These are phyloP conservation scores for Anthophora plumipes DNA, from an alignment of 2,888 invertebrate genomes.

Conservation along the genomic window DNA sequence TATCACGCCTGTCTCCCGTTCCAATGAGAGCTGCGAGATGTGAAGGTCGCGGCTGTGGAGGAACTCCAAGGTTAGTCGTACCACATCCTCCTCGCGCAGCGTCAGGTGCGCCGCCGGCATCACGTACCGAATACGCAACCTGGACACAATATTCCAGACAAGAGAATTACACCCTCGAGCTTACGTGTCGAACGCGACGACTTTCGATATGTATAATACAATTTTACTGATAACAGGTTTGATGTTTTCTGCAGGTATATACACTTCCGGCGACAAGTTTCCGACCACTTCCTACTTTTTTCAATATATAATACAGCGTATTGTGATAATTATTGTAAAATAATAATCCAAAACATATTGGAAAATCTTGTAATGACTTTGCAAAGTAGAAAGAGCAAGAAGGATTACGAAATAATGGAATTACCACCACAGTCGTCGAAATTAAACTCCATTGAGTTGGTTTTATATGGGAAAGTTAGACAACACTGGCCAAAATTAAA, in stretches of 20 bases:
- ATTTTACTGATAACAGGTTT: neutral
- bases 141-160: slow-evolving; percentile 67
- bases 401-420: no score
- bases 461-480: no score
- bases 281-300: no score
- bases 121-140: slow-evolving; percentile 85
- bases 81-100: slow-evolving; percentile 95
- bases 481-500: no score
- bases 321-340: no score
- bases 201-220: neutral
- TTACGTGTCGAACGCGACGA: slow-evolving; percentile 4
- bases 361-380: no score
- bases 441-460: no score
- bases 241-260: neutral
- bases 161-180: slow-evolving; percentile 48
- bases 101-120: slow-evolving; percentile 94
- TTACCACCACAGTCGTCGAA: no score
- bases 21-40: slow-evolving; percentile 95
- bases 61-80: slow-evolving; percentile 93
- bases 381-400: no score
- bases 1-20: slow-evolving; percentile 97
- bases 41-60: slow-evolving; percentile 95
- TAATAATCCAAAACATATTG: no score
- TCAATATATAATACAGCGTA: no score
- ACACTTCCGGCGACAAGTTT: no score